Evolutionary conservation across 1,140 invertebrate species (phyloP), one percentile per base, ranked within the genome.

Genomic region (Drosophila cardini): DNA sequence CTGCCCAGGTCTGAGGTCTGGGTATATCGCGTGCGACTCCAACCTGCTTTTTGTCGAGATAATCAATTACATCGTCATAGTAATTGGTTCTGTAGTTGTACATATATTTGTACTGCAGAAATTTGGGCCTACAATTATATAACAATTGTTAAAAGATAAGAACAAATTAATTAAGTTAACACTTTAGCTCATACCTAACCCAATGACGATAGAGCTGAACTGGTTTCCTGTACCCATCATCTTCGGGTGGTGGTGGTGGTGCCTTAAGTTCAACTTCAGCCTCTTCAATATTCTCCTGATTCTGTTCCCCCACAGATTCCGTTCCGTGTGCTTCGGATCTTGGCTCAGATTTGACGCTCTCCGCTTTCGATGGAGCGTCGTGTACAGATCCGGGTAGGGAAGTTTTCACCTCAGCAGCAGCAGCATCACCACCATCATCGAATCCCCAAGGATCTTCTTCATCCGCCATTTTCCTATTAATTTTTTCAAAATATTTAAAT

Each of bases 81-180:
- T 97, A 97, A 92, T 96, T 96, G 91, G 95, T 94, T 92, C 95
- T 94, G 92, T 97, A 97, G 86, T 96, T 95, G 92, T 96, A 96
- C 86, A 96, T 93, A 86, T 97, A 97, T 77, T 94, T 94, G 92
- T 97, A 97, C 91, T 96, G 95, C 5, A 96, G 94, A 92, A 95
- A 95, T 81, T 95, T 94, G 36, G 96, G 96, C 90, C 95, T 95
- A 91, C 78, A 89, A 72, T 30, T 43, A 16, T 11, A 50, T 58
- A 57, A 34, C 16, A 65, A 38, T 15, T 18, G 10, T n/a, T 26
- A 6, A 15, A 55, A 21, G 2, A 9, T 36, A 38, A 40, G 11
- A 40, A 5, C 4, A 13, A 38, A 38, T 9, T 38, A 38, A 38
- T 38, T 38, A 9, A 10, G 5, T 40, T 38, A 11, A 38, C 36